A percentile compares a stretch with the other conserved stretches of the same genome.
phyloP scores from a whole-genome alignment of 2,113 vertebrate species.

The Rhinolophus ferrumequinum region DNA sequence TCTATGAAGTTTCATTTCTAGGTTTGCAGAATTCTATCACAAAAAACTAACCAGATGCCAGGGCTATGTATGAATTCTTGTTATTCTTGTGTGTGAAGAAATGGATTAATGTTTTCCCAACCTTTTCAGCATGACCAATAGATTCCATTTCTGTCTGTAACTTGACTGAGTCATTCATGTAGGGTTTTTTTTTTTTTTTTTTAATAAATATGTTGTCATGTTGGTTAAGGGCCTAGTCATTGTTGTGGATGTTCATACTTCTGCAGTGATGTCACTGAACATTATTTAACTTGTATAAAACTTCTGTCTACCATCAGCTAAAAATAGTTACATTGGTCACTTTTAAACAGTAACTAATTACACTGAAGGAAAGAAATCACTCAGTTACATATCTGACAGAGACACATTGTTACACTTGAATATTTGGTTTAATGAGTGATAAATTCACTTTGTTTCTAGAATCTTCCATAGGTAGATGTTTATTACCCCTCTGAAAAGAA shows the following conservation, averaged over 20 bases:
- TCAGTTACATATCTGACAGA: constrained; percentile 40
- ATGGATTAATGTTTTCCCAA: constrained; percentile 79
- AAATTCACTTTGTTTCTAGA: constrained; percentile 51
- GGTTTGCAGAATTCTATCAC: neutral
- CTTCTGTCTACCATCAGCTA: constrained; percentile 66
- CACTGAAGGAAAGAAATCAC: constrained; percentile 48
- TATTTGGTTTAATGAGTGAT: constrained; percentile 48
- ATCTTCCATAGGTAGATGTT: constrained; percentile 54
- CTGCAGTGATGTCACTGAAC: constrained; percentile 73
- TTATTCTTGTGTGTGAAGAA: constrained; percentile 78
- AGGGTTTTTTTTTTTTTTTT: constrained; percentile 65
- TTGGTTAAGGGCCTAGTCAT: constrained; percentile 80
- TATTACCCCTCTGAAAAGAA: constrained; percentile 47
- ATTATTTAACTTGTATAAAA: constrained; percentile 73
- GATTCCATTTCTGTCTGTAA: constrained; percentile 80
- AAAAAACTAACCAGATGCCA: constrained; percentile 56
- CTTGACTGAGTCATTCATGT: constrained; percentile 81
- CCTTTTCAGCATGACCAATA: constrained; percentile 78
- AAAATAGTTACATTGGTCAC: constrained; percentile 71
- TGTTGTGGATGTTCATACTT: constrained; percentile 78
- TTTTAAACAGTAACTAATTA: constrained; percentile 59
- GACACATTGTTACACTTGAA: constrained; percentile 24
- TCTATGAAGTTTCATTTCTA: constrained; percentile 19
- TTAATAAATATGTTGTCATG: constrained; percentile 81
- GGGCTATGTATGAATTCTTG: constrained; percentile 64